Evolutionary conservation across 2,113 vertebrate species (phyloP).

Genomic region (Polyodon spathula): DNA sequence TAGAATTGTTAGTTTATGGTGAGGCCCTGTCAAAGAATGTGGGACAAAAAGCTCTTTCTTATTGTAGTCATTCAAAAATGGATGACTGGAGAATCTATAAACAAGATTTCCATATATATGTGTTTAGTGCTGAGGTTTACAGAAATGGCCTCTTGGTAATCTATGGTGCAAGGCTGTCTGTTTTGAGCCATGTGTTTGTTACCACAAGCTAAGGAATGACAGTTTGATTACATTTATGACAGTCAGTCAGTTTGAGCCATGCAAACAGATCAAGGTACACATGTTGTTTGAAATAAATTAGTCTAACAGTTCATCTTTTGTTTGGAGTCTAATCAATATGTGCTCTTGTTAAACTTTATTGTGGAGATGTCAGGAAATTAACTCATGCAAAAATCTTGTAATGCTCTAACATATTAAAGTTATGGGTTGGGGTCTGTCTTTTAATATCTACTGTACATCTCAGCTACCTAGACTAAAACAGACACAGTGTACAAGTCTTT

Average conservation of each 20-base stretch:
- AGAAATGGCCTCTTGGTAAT: slow-evolving; percentile 20
- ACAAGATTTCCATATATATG: slow-evolving; percentile 3
- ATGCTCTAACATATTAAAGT: background rate
- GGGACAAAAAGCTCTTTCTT: too few species aligned
- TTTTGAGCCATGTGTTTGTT: slow-evolving; percentile 28
- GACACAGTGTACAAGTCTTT: too few species aligned
- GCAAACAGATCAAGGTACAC: slow-evolving; percentile 12
- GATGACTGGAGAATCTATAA: too few species aligned
- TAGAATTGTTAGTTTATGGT: too few species aligned
- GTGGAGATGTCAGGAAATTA: slow-evolving; percentile 26
- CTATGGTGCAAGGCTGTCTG: slow-evolving; percentile 10
- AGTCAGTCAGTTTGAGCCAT: slow-evolving; percentile 14
- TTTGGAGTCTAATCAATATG: slow-evolving; percentile 21
- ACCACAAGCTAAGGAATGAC: slow-evolving; percentile 22
- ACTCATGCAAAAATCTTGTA: slow-evolving; percentile 13
- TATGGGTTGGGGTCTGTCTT: background rate
- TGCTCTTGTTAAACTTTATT: slow-evolving; percentile 22
- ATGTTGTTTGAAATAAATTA: slow-evolving; percentile 23
- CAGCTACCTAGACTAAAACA: background rate
- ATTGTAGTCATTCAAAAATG: too few species aligned
- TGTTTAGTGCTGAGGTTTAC: slow-evolving; percentile 16
- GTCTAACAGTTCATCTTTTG: slow-evolving; percentile 12
- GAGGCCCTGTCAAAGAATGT: too few species aligned
- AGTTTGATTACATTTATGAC: slow-evolving; percentile 28
- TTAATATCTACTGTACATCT: background rate